Evolutionary conservation across 2,113 vertebrate species (phyloP).

Genomic region (Natator depressus): DNA sequence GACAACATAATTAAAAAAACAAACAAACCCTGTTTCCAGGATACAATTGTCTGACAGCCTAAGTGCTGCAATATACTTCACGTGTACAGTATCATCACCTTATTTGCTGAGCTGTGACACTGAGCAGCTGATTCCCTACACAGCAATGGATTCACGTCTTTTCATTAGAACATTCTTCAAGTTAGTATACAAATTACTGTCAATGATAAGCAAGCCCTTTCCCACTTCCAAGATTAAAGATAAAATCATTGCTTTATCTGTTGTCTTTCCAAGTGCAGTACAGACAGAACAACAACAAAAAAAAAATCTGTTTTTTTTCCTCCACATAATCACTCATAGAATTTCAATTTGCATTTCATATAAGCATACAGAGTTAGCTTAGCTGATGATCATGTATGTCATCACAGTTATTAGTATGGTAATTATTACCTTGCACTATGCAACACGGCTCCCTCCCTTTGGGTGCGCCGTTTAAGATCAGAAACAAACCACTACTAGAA

Average conservation of each 20-base stretch:
- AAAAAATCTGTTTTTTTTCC: background rate
- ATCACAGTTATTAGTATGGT: background rate
- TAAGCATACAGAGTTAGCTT: background rate
- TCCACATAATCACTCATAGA: background rate
- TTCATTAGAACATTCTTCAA: background rate
- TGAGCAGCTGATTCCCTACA: fast-evolving
- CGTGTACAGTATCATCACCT: fast-evolving
- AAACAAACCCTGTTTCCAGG: background rate
- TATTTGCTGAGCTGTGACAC: background rate
- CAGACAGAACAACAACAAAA: background rate
- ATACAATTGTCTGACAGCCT: background rate
- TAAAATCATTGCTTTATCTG: background rate
- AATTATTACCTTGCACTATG: background rate
- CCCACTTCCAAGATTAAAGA: background rate
- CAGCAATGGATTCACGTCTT: background rate
- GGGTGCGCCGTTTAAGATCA: background rate
- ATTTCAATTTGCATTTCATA: background rate
- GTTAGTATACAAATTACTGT: background rate
- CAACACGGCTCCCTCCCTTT: background rate
- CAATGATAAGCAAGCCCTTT: background rate
- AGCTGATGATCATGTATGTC: background rate
- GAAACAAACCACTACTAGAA: background rate
- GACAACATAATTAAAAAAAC: background rate
- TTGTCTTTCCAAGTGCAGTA: background rate
- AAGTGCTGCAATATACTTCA: fast-evolving